Conservation (phyloP, 1,140 invertebrate species). For the Magallana ariakensis region DNA sequence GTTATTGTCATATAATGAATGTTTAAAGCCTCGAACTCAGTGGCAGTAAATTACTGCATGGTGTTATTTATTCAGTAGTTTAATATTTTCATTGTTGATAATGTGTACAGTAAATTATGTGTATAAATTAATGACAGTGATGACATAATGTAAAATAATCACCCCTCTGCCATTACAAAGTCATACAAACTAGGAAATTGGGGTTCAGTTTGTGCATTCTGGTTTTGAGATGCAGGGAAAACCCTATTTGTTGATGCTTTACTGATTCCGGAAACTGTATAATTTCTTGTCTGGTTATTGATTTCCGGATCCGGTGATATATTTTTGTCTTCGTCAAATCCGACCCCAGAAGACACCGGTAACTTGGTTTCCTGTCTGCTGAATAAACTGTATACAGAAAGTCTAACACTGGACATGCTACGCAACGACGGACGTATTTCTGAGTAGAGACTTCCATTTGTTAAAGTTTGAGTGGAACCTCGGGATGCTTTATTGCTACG, state of each 20-base stretch:
- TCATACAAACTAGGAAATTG: slow-evolving; percentile 6
- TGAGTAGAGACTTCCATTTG: slow-evolving; percentile 1
- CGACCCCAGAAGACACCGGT: neutral
- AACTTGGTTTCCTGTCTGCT: slow-evolving; percentile 7
- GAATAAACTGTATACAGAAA: slow-evolving; percentile 8
- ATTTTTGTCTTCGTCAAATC: neutral
- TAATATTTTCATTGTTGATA: too few relatives aligned
- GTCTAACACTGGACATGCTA: neutral
- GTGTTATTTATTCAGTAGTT: too few relatives aligned
- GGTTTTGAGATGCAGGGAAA: neutral
- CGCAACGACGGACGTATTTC: neutral
- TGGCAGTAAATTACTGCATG: too few relatives aligned
- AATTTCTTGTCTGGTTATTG: neutral
- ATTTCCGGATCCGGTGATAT: neutral
- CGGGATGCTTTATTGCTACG: neutral
- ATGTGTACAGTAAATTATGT: too few relatives aligned
- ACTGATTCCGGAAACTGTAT: neutral
- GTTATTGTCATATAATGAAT: too few relatives aligned
- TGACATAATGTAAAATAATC: neutral
- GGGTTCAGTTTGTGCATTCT: neutral
- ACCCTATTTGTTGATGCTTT: neutral
- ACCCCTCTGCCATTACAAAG: slow-evolving; percentile 23
- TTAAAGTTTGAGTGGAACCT: slow-evolving; percentile 15
- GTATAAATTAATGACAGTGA: too few relatives aligned
- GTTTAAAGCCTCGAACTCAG: too few relatives aligned